Evolutionary conservation across 2,888 invertebrate species (phyloP).

Genomic region (Oeneis ivallda): DNA sequence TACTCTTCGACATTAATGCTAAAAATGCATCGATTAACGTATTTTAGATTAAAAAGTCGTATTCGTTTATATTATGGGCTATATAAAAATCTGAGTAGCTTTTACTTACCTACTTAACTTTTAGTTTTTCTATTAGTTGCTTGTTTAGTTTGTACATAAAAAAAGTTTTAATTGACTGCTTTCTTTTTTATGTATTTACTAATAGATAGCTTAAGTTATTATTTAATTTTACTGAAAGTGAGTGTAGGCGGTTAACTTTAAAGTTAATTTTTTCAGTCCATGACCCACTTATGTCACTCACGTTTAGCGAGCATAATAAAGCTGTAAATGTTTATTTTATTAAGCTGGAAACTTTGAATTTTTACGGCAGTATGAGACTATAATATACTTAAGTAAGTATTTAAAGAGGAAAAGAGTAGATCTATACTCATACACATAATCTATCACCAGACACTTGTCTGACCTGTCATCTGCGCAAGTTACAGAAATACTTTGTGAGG

Average conservation of each 20-base stretch:
- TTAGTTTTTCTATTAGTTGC: neutral
- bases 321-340: too few relatives aligned
- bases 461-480: too few relatives aligned
- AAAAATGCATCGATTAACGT: constrained; percentile 8
- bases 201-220: neutral
- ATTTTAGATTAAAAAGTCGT: constrained; percentile 1
- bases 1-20: neutral
- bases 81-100: neutral
- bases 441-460: too few relatives aligned
- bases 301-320: too few relatives aligned
- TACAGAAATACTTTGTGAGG: too few relatives aligned
- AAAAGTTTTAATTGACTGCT: neutral
- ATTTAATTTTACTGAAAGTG: too few relatives aligned
- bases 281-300: too few relatives aligned
- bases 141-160: neutral
- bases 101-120: neutral
- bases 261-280: too few relatives aligned
- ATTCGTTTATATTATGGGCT: constrained; percentile 9
- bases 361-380: neutral
- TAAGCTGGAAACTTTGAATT: too few relatives aligned
- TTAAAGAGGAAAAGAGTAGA: too few relatives aligned
- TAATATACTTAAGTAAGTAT: neutral
- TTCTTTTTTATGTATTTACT: constrained; percentile 5
- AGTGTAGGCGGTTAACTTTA: neutral
- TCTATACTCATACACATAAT: too few relatives aligned